phyloP scores from a whole-genome alignment of 2,888 invertebrate genomes.

The Andrena praecox region DNA sequence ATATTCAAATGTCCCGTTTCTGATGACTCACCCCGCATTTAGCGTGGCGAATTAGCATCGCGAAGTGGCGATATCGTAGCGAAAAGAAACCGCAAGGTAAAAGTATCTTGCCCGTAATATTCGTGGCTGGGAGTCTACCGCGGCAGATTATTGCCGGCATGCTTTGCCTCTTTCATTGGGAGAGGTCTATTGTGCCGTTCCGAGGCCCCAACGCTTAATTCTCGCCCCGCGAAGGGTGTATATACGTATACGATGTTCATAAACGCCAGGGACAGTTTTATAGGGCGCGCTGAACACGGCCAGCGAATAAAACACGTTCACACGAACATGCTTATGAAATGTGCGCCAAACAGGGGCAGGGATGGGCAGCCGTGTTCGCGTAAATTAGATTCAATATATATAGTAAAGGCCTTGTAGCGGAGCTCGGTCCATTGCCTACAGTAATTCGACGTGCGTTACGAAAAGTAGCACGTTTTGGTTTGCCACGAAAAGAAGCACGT shows the following conservation, averaged over 20 bases:
- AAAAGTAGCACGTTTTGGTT: too few relatives aligned
- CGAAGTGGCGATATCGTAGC: background rate
- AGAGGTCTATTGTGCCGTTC: background rate
- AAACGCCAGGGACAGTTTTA: conserved; percentile 22
- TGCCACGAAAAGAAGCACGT: too few relatives aligned
- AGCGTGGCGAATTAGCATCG: background rate
- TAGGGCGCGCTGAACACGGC: background rate
- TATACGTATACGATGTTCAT: background rate
- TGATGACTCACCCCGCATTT: background rate
- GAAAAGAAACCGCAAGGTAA: background rate
- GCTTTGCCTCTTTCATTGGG: background rate
- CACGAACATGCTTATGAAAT: background rate
- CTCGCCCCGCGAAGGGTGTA: background rate
- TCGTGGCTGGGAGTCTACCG: background rate
- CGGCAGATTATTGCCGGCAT: background rate
- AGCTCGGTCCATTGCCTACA: too few relatives aligned
- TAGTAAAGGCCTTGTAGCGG: too few relatives aligned
- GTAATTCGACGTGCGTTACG: too few relatives aligned
- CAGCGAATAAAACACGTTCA: background rate
- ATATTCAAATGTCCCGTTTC: background rate
- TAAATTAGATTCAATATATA: conserved; percentile 8
- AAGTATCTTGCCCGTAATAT: background rate
- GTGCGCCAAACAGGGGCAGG: conserved; percentile 19
- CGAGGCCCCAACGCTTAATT: background rate
- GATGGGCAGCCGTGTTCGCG: background rate